Percentiles rank a stretch among this genome's conserved stretches.
These are phyloP conservation scores for Eristalis tenax DNA, from an alignment of 2,888 invertebrate species.

Conservation along the genomic window DNA sequence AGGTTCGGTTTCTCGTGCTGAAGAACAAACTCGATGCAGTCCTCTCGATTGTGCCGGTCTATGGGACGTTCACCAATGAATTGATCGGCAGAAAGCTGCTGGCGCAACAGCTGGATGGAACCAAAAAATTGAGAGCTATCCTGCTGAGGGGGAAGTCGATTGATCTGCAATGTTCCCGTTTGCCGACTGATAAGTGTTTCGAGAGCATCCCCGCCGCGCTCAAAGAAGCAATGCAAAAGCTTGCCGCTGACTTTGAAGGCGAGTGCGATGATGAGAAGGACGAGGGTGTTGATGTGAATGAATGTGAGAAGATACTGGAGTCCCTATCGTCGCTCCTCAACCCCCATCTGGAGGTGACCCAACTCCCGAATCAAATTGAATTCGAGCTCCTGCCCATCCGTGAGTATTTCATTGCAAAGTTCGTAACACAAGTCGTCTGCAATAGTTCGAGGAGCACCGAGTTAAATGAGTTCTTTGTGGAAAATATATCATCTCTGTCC, in stretches of 20 bases:
- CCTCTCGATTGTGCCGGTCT: slow-evolving; percentile 75
- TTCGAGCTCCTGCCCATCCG: slow-evolving; percentile 73
- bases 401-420: slow-evolving; percentile 76
- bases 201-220: slow-evolving; percentile 11
- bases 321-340: slow-evolving; percentile 12
- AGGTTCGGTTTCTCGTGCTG: slow-evolving; percentile 74
- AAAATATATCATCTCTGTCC: slow-evolving; percentile 75
- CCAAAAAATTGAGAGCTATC: slow-evolving; percentile 58
- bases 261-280: not conserved
- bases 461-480: slow-evolving; percentile 75
- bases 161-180: slow-evolving; percentile 44
- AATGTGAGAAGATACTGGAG: slow-evolving; percentile 28
- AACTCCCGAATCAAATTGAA: slow-evolving; percentile 54
- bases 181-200: slow-evolving; percentile 17
- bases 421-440: slow-evolving; percentile 67
- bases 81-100: slow-evolving; percentile 74
- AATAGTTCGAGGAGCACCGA: slow-evolving; percentile 44
- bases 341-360: slow-evolving; percentile 1
- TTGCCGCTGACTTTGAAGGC: slow-evolving; percentile 22
- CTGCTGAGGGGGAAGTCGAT: slow-evolving; percentile 29
- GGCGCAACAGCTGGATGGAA: slow-evolving; percentile 75
- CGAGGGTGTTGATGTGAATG: slow-evolving; percentile 13
- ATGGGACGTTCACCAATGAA: slow-evolving; percentile 75
- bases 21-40: slow-evolving; percentile 74
- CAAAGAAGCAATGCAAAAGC: slow-evolving; percentile 10